Conservation (phyloP, 2,888 invertebrate species). For the Papilio gigon region DNA sequence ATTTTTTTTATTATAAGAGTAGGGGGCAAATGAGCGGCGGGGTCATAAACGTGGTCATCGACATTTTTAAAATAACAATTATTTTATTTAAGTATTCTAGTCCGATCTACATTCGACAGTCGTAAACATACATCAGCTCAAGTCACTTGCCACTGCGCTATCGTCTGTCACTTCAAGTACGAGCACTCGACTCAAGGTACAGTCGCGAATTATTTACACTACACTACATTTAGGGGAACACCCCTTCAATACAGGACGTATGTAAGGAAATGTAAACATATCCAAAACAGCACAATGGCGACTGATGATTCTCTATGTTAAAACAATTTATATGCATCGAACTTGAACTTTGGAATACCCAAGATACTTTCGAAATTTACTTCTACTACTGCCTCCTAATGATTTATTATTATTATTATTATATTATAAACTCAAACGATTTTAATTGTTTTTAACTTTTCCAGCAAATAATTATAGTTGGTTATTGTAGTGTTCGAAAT, state of each 20-base stretch:
- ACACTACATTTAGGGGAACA: slow-evolving; percentile 35
- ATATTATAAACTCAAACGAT: too few relatives aligned
- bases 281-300: slow-evolving; percentile 5
- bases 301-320: slow-evolving; percentile 10
- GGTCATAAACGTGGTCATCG: too few relatives aligned
- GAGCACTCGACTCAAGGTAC: not conserved
- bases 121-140: too few relatives aligned
- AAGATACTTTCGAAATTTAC: too few relatives aligned
- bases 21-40: too few relatives aligned
- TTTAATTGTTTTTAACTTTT: not conserved
- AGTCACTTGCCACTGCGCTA: too few relatives aligned
- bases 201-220: slow-evolving; percentile 33
- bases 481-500: not conserved
- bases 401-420: too few relatives aligned
- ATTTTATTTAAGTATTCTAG: not conserved
- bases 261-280: slow-evolving; percentile 33
- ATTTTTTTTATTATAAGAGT: too few relatives aligned
- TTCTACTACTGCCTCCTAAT: too few relatives aligned
- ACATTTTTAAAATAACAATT: not conserved
- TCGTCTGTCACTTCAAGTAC: slow-evolving; percentile 9
- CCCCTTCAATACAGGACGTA: slow-evolving; percentile 26
- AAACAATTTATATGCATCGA: not conserved
- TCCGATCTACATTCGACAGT: slow-evolving; percentile 3
- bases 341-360: too few relatives aligned
- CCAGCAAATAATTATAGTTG: not conserved